These are phyloP conservation scores for Agrochola macilenta DNA, from an alignment of 2,888 invertebrate species.

Conservation along the genomic window DNA sequence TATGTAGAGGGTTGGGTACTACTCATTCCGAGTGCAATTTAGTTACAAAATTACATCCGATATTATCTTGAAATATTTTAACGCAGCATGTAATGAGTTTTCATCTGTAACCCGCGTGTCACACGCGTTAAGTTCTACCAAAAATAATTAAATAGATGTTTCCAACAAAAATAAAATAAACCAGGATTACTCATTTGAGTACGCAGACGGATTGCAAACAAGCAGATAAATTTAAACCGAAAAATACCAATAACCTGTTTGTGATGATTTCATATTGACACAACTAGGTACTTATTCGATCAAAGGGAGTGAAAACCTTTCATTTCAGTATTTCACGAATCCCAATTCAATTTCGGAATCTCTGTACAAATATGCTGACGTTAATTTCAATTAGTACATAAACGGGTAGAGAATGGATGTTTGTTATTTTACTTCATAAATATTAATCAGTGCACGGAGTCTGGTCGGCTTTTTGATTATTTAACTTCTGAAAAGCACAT, in stretches of 20 bases:
- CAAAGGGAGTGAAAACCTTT: slow-evolving; percentile 32
- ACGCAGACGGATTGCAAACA: slow-evolving; percentile 12
- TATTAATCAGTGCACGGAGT: slow-evolving; percentile 44
- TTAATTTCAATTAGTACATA: slow-evolving; percentile 66
- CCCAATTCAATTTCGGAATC: slow-evolving; percentile 45
- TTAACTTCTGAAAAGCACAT: slow-evolving; percentile 14
- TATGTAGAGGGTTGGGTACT: slow-evolving; percentile 10
- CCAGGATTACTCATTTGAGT: slow-evolving; percentile 6
- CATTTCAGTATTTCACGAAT: slow-evolving; percentile 44
- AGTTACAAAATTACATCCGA: not conserved
- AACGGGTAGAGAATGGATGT: slow-evolving; percentile 41
- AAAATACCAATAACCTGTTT: slow-evolving; percentile 56
- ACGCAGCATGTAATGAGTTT: not conserved
- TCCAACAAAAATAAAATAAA: not conserved
- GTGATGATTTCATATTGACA: slow-evolving; percentile 32
- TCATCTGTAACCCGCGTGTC: not conserved
- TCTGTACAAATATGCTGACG: slow-evolving; percentile 57
- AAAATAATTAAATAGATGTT: not conserved
- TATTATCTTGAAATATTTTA: not conserved
- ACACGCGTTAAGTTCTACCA: not conserved
- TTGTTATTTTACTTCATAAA: slow-evolving; percentile 53
- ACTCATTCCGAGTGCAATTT: not conserved
- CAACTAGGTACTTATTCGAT: slow-evolving; percentile 13
- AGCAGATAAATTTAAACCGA: slow-evolving; percentile 33
- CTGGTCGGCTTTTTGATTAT: slow-evolving; percentile 36